Evolutionary conservation across 1,140 invertebrate genomes (phyloP).

Genomic region (Heterodera carotae): DNA sequence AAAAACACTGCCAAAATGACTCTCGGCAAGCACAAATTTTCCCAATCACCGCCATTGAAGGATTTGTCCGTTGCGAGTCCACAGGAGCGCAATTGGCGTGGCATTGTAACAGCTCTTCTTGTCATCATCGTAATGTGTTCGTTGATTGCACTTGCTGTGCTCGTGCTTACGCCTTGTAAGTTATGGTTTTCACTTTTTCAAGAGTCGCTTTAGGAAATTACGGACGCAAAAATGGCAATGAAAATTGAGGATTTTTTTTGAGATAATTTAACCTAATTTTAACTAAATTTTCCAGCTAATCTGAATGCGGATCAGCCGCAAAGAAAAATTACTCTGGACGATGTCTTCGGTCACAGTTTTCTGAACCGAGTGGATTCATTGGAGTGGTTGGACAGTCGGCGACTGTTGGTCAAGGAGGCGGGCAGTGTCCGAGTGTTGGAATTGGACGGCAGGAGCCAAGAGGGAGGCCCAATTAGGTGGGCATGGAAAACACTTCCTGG

Average conservation of each 20-base stretch:
- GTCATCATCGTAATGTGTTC: slow-evolving; percentile 51
- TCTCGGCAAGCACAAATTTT: not conserved
- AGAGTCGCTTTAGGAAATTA: no score
- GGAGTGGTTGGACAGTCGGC: slow-evolving; percentile 47
- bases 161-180: slow-evolving; percentile 50
- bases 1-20: not conserved
- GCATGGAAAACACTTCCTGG: slow-evolving; percentile 20
- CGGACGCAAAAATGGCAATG: no score
- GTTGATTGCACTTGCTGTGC: slow-evolving; percentile 46
- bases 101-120: slow-evolving; percentile 46
- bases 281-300: slow-evolving; percentile 32
- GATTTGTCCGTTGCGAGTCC: slow-evolving; percentile 47
- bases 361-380: slow-evolving; percentile 50
- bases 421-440: slow-evolving; percentile 49
- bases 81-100: slow-evolving; percentile 55
- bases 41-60: slow-evolving; percentile 37
- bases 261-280: not conserved
- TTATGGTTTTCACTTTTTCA: slow-evolving; percentile 22
- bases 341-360: slow-evolving; percentile 38
- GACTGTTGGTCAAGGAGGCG: slow-evolving; percentile 40
- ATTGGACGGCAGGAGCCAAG: slow-evolving; percentile 10
- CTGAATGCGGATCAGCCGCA: slow-evolving; percentile 32
- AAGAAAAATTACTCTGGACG: slow-evolving; percentile 31
- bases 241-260: no score
- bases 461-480: slow-evolving; percentile 7